These are phyloP conservation scores for Tenthredo amoena DNA, from an alignment of 2,888 invertebrate genomes.

Conservation along the genomic window DNA sequence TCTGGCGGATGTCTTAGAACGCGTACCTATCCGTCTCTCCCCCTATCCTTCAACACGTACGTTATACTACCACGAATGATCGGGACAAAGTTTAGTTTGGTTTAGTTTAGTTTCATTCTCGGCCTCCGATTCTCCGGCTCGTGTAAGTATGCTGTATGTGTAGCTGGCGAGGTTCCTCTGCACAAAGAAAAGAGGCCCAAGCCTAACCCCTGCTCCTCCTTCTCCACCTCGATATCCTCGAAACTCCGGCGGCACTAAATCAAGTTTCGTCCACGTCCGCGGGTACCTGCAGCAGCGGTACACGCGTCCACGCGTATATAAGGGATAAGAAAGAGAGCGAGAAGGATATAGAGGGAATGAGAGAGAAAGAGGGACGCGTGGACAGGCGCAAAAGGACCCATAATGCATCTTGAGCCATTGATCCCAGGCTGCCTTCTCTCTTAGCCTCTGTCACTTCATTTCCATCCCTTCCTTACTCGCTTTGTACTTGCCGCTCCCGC, in stretches of 20 bases:
- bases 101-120: constrained; percentile 44
- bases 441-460: constrained; percentile 48
- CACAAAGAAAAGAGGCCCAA: constrained; percentile 52
- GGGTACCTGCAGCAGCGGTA: constrained; percentile 39
- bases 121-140: constrained; percentile 55
- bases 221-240: constrained; percentile 3
- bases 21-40: background rate
- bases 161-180: constrained; percentile 60
- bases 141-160: constrained; percentile 48
- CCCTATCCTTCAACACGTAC: constrained; percentile 40
- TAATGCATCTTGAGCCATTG: constrained; percentile 50
- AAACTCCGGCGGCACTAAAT: constrained; percentile 71
- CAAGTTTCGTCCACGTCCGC: constrained; percentile 64
- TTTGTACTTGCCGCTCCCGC: constrained; percentile 43
- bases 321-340: constrained; percentile 56
- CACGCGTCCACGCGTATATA: constrained; percentile 40
- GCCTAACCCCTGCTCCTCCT: background rate
- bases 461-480: constrained; percentile 35
- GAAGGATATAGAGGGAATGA: constrained; percentile 59
- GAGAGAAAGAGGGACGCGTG: constrained; percentile 50
- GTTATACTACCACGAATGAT: constrained; percentile 28
- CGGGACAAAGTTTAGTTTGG: constrained; percentile 21
- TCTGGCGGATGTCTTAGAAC: background rate
- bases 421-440: constrained; percentile 38
- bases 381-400: constrained; percentile 56